Evolutionary conservation across 2,113 vertebrate species (phyloP), one percentile per base, ranked within the genome.

Genomic region (Gallinago media): DNA sequence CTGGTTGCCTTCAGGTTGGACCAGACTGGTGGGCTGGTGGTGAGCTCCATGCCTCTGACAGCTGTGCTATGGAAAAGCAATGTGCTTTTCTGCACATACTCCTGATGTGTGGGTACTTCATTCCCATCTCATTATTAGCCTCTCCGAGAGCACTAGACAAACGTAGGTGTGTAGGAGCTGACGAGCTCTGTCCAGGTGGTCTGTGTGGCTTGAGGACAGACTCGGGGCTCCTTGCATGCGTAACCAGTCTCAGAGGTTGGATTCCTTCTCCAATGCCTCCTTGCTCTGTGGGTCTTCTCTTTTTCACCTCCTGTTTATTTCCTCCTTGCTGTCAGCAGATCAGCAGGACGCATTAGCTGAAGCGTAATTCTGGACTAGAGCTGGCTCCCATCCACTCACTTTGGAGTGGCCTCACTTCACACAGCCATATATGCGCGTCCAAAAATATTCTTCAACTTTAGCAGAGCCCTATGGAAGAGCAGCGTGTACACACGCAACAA

Each of bases 231-330:
- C 21, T 18, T 63, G 49, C 11, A 8, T 27, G 9, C 78, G 61
- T 78, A 78, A 89, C 17, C 42, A 67, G 22, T 47, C 38, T 92
- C 79, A 77, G 74, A 63, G 54, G n/a, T 1, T 74, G 59, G 68
- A 84, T 75, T 92, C 55, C 42, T 81, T 94, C 83, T 86, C 65
- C 80, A 70, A 11, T 77, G 56, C 42, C 79, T 94, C 56, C 47
- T 86, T 89, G 80, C 89, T 88, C 89, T 94, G 88, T 94, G 86
- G 89, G 86, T 91, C 92, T 86, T 94, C 85, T 83, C 85, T 93
- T 95, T 93, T 63, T 87, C 92, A 91, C 89, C 86, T 95, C 79
- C 85, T 92, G 88, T 95, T 95, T 94, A 84, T 84, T 96, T 95
- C 83, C 72, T 95, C 59, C 68, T 77, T 86, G 85, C 96, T 95